phyloP scores from a whole-genome alignment of 1,140 invertebrate species.

The Nylanderia fulva region DNA sequence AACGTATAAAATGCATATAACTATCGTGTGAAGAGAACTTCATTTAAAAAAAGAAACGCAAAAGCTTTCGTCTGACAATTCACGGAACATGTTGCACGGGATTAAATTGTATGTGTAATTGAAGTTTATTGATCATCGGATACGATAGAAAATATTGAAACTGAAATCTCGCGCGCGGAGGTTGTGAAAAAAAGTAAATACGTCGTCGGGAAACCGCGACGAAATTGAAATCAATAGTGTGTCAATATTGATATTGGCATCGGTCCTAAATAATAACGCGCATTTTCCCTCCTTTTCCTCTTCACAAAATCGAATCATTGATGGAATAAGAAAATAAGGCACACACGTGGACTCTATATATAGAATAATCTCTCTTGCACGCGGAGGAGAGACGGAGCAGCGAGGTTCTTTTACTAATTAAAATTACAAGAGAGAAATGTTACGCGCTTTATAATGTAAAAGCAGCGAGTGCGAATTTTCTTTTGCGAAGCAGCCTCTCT shows the following conservation, averaged over 20 bases:
- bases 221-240: slow-evolving; percentile 46
- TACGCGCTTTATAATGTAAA: neutral
- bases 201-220: neutral
- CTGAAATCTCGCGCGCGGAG: slow-evolving; percentile 26
- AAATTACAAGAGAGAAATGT: neutral
- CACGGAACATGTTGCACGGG: neutral
- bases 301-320: no score
- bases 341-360: neutral
- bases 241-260: slow-evolving; percentile 52
- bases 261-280: slow-evolving; percentile 11
- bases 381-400: neutral
- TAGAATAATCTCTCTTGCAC: neutral
- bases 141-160: neutral
- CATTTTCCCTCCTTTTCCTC: neutral
- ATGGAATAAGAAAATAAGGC: neutral
- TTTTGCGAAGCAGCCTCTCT: neutral
- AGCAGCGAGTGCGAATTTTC: neutral
- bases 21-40: neutral
- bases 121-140: slow-evolving; percentile 34
- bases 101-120: slow-evolving; percentile 30
- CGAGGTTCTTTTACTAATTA: neutral
- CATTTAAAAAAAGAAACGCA: neutral
- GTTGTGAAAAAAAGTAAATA: slow-evolving; percentile 17
- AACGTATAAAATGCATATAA: neutral
- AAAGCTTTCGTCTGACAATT: neutral